Evolutionary conservation across 2,797 vertebrate genomes (phyloP).

Genomic region (Myoxocephalus aenaeus): DNA sequence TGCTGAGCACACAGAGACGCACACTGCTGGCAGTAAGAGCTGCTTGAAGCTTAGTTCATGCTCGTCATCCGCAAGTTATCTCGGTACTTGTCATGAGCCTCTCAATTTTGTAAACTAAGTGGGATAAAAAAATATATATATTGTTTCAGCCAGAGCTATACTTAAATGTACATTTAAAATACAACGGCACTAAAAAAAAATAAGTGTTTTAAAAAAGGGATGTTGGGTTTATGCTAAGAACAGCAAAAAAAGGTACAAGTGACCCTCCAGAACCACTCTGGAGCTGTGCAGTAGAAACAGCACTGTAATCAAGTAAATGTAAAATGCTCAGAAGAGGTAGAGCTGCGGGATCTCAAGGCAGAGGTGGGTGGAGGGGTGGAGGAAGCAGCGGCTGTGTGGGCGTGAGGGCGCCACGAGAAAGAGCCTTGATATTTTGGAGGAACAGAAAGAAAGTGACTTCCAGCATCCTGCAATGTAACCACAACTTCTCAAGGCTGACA

Average conservation of each 20-base stretch:
- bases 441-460: conserved; percentile 26
- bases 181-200: neutral
- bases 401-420: conserved; percentile 62
- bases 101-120: too few species aligned
- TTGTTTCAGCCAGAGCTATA: neutral
- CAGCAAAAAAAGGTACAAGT: conserved; percentile 18
- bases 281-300: conserved; percentile 65
- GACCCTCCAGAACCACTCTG: conserved; percentile 28
- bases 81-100: neutral
- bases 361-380: conserved; percentile 70
- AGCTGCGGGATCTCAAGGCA: conserved; percentile 61
- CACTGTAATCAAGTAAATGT: conserved; percentile 60
- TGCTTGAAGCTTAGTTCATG: neutral
- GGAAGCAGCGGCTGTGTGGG: conserved; percentile 68
- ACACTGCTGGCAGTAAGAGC: neutral
- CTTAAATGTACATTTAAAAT: neutral
- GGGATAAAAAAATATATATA: too few species aligned
- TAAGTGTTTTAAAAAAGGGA: neutral
- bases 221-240: conserved; percentile 5
- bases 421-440: conserved; percentile 59
- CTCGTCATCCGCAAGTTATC: neutral
- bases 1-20: conserved; percentile 15
- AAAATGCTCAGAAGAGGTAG: conserved; percentile 46
- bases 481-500: neutral
- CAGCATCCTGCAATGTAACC: conserved; percentile 18